Conservation (phyloP, 2,113 vertebrate genomes). For the Irena cyanogastra region DNA sequence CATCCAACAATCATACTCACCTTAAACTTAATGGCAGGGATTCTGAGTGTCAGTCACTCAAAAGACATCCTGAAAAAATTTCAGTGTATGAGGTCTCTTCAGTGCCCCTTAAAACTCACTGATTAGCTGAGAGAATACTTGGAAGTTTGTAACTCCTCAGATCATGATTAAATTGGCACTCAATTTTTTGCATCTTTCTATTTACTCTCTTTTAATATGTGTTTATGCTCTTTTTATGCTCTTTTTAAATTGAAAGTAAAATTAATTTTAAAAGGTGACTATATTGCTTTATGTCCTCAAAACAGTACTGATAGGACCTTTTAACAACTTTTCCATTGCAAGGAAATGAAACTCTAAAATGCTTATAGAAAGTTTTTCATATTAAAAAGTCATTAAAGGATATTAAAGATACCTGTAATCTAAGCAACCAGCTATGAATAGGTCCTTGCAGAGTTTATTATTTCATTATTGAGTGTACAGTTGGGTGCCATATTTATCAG, state of each 20-base stretch:
- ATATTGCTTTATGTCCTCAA: background rate
- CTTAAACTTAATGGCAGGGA: background rate
- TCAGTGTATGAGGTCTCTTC: background rate
- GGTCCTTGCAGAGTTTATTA: background rate
- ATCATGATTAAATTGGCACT: background rate
- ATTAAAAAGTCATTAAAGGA: background rate
- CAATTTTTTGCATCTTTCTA: background rate
- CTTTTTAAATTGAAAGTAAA: background rate
- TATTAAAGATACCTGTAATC: background rate
- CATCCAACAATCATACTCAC: background rate
- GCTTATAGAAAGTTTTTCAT: background rate
- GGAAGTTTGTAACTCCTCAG: background rate
- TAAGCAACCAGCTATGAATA: background rate
- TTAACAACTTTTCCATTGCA: background rate
- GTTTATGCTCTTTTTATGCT: background rate
- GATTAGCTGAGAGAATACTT: background rate
- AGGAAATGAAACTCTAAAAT: background rate
- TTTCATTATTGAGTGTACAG: background rate
- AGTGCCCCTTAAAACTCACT: background rate
- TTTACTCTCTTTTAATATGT: background rate
- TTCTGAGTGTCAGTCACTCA: background rate
- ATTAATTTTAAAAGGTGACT: background rate
- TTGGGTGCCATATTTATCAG: background rate
- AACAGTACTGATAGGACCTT: background rate
- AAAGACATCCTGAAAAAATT: background rate